Evolutionary conservation across 2,888 invertebrate genomes (phyloP), one percentile per base, ranked within the genome.

Genomic region (Agonum fuliginosum): DNA sequence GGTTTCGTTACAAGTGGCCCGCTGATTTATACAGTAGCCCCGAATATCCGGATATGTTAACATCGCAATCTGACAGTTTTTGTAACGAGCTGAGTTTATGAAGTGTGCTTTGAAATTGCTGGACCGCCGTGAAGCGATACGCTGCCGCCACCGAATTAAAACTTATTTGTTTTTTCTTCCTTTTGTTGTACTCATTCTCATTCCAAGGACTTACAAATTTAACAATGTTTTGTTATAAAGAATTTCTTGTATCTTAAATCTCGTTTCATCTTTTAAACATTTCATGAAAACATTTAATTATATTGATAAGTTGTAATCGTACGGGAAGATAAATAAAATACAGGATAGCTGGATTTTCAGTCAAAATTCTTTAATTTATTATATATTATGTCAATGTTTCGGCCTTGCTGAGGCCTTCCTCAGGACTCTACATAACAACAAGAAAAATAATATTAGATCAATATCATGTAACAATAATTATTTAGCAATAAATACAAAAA

Each of bases 1-100:
- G 81, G 79, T 81, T 79, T 80, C 78, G 80, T 80, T 80, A 80
- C 67, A 67, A 81, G 79, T 67, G 80, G 75, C 46, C 65, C 67
- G 34, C 69, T 76, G 75, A 76, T 76, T 76, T 76, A 76, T 76
- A 76, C 75, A 76, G 51, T 12, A 30, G 43, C 51, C 24, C 10
- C 65, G 51, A 48, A 76, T 58, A 76, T 76, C 75, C 75, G 77
- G 77, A 69, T 77, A 70, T 77, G 77, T 77, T 77, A 77, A 77
- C 77, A 77, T 77, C 70, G 77, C 77, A 77, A 70, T 77, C 77
- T 67, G 77, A 77, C 70, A 75, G 77, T 77, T 77, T 77, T 77
- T 77, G 37, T 77, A 46, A 58, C 58, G 69, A 48, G 51, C 43
- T 41, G 41, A 54, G 65, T 77, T 77, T 77, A 77, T 70, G 77